Conservation (phyloP, 2,888 invertebrate genomes). For the Trissolcus brochymenae region DNA sequence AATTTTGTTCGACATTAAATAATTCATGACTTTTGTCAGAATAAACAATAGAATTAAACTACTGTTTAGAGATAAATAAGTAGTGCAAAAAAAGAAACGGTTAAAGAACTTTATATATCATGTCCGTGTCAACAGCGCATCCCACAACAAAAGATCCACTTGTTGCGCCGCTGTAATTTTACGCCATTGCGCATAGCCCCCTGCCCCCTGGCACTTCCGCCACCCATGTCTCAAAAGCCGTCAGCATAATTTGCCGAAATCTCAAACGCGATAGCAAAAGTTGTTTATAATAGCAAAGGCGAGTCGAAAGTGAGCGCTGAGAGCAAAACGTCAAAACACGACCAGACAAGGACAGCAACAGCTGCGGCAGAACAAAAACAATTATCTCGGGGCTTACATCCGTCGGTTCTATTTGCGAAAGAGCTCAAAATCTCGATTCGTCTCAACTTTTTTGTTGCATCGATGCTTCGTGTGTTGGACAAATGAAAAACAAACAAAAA, state of each 20-base stretch:
- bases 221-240: background rate
- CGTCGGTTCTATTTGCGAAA: too few species aligned
- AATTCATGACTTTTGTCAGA: background rate
- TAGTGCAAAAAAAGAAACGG: background rate
- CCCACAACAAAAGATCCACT: conserved; percentile 52
- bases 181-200: conserved; percentile 54
- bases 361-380: conserved; percentile 10
- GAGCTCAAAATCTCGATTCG: too few species aligned
- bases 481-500: background rate
- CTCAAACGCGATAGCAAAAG: background rate
- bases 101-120: background rate
- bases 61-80: too few species aligned
- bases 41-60: background rate
- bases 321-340: conserved; percentile 31
- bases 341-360: conserved; percentile 18
- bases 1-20: background rate
- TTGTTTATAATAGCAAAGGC: background rate
- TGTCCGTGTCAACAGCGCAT: background rate
- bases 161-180: conserved; percentile 58
- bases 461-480: too few species aligned
- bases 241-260: background rate
- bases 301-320: background rate
- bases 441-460: too few species aligned
- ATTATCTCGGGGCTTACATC: background rate
- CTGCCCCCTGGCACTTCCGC: background rate